Conservation (phyloP, 2,797 vertebrate genomes). For the Avahi laniger region DNA sequence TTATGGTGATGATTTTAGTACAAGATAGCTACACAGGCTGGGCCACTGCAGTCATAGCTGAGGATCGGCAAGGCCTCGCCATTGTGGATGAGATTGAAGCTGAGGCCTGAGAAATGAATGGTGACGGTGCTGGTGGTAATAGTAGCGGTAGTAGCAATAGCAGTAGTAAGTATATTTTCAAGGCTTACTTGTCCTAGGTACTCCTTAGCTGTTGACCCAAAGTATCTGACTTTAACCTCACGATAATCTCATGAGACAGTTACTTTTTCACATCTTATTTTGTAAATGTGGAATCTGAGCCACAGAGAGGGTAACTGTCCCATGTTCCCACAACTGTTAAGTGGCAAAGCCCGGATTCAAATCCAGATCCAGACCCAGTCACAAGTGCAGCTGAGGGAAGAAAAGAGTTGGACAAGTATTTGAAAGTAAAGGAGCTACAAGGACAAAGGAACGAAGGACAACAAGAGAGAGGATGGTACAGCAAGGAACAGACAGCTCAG, state of each 20-base stretch:
- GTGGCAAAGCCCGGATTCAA: neutral
- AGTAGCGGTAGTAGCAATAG: fast-evolving
- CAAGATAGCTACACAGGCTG: no score
- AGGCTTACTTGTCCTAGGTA: neutral
- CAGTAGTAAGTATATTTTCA: fast-evolving
- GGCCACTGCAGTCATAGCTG: neutral
- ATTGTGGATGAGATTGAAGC: no score
- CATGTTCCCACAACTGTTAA: neutral
- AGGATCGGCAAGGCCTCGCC: neutral
- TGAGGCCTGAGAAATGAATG: neutral
- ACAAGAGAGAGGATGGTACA: no score
- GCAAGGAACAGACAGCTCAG: fast-evolving
- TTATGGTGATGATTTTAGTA: neutral
- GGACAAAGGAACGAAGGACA: neutral
- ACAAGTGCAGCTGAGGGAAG: neutral
- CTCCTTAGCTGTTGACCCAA: no score
- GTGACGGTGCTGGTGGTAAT: no score
- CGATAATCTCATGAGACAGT: neutral
- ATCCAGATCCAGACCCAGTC: neutral
- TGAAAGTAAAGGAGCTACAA: neutral
- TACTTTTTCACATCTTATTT: neutral
- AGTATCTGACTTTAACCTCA: neutral
- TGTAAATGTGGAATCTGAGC: neutral
- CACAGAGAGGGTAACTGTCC: neutral
- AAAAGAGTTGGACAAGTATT: neutral